Evolutionary conservation across 2,797 vertebrate genomes (phyloP).

Genomic region (Anomalospiza imberbis): DNA sequence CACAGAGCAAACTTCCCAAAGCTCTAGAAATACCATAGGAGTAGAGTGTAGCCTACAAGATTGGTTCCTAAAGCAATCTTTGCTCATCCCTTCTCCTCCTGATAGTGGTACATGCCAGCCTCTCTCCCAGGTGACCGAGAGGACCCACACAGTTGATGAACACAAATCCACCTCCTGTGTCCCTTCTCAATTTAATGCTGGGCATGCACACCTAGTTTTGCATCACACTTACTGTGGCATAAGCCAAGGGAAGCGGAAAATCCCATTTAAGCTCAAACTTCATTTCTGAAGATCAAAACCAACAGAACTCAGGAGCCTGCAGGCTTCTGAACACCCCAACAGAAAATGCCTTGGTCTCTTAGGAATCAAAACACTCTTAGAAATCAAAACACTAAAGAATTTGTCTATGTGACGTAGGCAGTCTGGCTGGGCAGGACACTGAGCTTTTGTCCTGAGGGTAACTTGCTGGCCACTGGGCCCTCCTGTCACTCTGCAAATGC

Average conservation of each 20-base stretch:
- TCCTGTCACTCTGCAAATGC: background rate
- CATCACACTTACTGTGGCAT: fast-evolving
- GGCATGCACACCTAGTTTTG: background rate
- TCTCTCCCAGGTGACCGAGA: background rate
- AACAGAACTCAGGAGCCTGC: background rate
- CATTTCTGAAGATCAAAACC: background rate
- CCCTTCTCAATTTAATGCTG: background rate
- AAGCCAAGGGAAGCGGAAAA: background rate
- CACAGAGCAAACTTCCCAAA: background rate
- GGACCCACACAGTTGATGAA: background rate
- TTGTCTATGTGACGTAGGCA: background rate
- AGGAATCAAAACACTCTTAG: background rate
- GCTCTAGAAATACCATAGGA: background rate
- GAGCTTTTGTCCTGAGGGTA: background rate
- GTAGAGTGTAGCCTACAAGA: background rate
- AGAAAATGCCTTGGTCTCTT: background rate
- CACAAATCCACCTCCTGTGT: background rate
- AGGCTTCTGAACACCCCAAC: background rate
- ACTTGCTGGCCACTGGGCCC: background rate
- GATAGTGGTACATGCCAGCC: background rate
- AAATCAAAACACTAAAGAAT: background rate
- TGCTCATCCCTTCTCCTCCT: background rate
- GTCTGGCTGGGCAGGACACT: background rate
- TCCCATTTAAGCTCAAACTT: background rate
- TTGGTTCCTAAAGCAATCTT: background rate